A percentile compares a stretch with the other conserved stretches of the same genome.
phyloP scores from a whole-genome alignment of 2,113 vertebrate genomes.

The Steatornis caripensis region DNA sequence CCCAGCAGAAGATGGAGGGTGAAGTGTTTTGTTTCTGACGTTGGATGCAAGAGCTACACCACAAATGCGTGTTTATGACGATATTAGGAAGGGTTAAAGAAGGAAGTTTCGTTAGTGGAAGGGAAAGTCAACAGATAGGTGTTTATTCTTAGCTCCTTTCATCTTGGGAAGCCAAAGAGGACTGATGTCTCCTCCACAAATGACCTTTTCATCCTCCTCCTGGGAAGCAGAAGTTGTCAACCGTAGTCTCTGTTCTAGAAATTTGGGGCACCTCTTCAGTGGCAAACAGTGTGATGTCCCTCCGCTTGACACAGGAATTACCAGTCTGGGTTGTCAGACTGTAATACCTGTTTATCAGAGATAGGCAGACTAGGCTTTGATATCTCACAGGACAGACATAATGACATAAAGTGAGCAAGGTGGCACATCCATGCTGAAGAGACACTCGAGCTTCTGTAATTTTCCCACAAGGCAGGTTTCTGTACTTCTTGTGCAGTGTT shows the following conservation, averaged over 20 bases:
- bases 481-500: neutral
- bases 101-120: neutral
- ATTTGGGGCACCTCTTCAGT: neutral
- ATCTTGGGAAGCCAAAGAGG: neutral
- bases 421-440: neutral
- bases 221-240: neutral
- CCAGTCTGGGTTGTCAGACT: neutral
- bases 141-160: neutral
- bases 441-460: neutral
- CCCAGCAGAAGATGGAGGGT: neutral
- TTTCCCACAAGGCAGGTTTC: neutral
- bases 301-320: neutral
- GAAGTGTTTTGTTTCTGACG: neutral
- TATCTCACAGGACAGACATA: neutral
- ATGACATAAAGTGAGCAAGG: neutral
- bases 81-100: neutral
- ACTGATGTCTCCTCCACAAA: neutral
- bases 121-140: neutral
- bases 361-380: neutral
- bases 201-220: slow-evolving; percentile 1
- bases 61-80: neutral
- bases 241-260: neutral
- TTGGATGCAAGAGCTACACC: neutral
- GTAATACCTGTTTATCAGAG: neutral
- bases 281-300: neutral